phyloP scores from a whole-genome alignment of 2,113 vertebrate genomes.

The Caloenas nicobarica region DNA sequence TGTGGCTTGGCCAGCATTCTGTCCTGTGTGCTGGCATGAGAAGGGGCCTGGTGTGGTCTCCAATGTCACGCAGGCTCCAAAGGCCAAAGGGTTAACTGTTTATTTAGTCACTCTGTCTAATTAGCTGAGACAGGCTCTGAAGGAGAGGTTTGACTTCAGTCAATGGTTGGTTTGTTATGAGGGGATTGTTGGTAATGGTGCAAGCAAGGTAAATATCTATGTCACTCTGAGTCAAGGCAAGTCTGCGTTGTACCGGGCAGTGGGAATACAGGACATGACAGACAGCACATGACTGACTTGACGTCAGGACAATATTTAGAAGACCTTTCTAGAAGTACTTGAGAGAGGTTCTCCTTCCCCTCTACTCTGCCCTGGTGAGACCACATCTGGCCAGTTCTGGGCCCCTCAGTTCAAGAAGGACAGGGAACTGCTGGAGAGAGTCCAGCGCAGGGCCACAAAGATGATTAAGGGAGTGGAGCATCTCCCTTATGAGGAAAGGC shows the following conservation, averaged over 20 bases:
- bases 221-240: fast-evolving
- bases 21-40: fast-evolving
- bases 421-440: too few relatives aligned
- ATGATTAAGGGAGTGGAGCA: too few relatives aligned
- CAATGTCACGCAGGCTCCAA: neutral
- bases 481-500: too few relatives aligned
- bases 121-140: neutral
- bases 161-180: neutral
- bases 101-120: neutral
- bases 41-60: neutral
- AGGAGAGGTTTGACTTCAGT: neutral
- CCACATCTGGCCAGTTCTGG: too few relatives aligned
- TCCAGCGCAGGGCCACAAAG: too few relatives aligned
- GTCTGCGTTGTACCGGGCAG: fast-evolving
- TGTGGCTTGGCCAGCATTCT: neutral
- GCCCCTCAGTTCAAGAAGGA: too few relatives aligned
- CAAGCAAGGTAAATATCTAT: fast-evolving
- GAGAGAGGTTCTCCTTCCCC: too few relatives aligned
- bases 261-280: neutral
- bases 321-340: neutral
- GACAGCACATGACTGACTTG: neutral
- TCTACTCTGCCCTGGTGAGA: too few relatives aligned
- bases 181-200: fast-evolving
- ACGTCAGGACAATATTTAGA: neutral
- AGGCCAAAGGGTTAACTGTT: neutral